Percentiles rank a stretch among this genome's conserved stretches.
Evolutionary conservation across 2,113 vertebrate species (phyloP).

Genomic region (Cheirogaleus medius): DNA sequence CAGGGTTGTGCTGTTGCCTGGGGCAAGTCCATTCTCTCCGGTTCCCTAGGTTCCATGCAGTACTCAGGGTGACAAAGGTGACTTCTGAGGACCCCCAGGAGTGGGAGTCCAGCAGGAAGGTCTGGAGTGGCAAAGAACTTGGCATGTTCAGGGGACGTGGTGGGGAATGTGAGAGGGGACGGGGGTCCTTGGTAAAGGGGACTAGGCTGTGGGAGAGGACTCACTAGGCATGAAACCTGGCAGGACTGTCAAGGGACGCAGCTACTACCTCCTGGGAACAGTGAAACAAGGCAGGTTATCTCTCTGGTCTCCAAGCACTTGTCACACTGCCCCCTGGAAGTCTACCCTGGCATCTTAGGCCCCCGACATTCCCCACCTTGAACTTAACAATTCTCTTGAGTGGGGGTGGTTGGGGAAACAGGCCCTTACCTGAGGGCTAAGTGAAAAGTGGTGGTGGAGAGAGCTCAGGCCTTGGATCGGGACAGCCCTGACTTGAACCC

Average conservation of each 20-base stretch:
- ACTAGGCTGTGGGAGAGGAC: not conserved
- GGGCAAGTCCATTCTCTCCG: not conserved
- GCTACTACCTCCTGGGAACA: not conserved
- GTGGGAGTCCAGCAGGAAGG: not conserved
- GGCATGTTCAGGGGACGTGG: too few species aligned
- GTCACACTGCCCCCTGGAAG: not conserved
- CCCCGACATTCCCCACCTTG: not conserved
- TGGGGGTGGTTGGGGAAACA: too few species aligned
- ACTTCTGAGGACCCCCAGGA: not conserved
- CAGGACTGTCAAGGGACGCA: not conserved
- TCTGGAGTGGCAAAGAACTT: not conserved
- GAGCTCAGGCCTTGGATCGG: not conserved
- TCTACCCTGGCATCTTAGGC: not conserved
- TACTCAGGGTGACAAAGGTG: not conserved
- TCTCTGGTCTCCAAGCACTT: not conserved
- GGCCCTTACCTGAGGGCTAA: not conserved
- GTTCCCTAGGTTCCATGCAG: not conserved
- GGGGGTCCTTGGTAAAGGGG: fast-evolving
- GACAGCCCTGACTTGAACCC: not conserved
- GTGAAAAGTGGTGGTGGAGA: not conserved
- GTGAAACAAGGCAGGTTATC: not conserved
- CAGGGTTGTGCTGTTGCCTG: fast-evolving
- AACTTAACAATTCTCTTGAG: not conserved
- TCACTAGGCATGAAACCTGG: too few species aligned
- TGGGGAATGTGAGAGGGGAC: fast-evolving